Percentiles rank a stretch among this genome's conserved stretches.
phyloP scores from a whole-genome alignment of 1,140 invertebrate genomes.

The Leptinotarsa defecta region DNA sequence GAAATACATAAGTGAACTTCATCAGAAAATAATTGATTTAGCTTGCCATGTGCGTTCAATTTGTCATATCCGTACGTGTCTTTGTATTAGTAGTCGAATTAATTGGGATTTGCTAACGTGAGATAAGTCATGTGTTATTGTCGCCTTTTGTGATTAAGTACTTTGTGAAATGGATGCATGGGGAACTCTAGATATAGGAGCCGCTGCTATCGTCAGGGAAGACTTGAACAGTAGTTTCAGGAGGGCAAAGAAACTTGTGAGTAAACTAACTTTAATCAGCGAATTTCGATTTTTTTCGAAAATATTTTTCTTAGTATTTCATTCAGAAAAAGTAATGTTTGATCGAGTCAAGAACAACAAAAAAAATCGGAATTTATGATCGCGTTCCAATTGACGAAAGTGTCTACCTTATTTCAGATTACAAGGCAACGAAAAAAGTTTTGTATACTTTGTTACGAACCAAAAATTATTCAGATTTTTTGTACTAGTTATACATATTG shows the following conservation, averaged over 20 bases:
- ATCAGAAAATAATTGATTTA: conserved; percentile 22
- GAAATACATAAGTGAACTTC: conserved; percentile 18
- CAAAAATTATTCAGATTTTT: too few relatives aligned
- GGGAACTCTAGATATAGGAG: conserved; percentile 65
- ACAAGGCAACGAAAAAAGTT: too few relatives aligned
- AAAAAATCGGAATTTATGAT: too few relatives aligned
- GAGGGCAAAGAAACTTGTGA: conserved; percentile 62
- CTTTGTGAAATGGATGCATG: conserved; percentile 64
- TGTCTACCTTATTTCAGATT: too few relatives aligned
- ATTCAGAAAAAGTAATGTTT: too few relatives aligned
- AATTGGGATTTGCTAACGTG: not conserved
- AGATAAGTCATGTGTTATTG: not conserved
- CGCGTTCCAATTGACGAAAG: too few relatives aligned
- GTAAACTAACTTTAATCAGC: conserved; percentile 32
- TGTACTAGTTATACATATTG: too few relatives aligned
- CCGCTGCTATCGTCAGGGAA: conserved; percentile 65
- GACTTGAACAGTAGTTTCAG: conserved; percentile 62
- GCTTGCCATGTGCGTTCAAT: not conserved
- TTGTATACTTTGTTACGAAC: too few relatives aligned
- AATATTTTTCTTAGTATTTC: too few relatives aligned
- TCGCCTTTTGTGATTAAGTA: not conserved
- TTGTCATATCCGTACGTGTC: not conserved
- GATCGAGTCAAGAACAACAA: too few relatives aligned
- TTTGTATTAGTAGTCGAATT: not conserved
- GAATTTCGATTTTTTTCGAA: too few relatives aligned